phyloP scores from a whole-genome alignment of 1,140 invertebrate genomes.

The Drosophila quadrilineata region DNA sequence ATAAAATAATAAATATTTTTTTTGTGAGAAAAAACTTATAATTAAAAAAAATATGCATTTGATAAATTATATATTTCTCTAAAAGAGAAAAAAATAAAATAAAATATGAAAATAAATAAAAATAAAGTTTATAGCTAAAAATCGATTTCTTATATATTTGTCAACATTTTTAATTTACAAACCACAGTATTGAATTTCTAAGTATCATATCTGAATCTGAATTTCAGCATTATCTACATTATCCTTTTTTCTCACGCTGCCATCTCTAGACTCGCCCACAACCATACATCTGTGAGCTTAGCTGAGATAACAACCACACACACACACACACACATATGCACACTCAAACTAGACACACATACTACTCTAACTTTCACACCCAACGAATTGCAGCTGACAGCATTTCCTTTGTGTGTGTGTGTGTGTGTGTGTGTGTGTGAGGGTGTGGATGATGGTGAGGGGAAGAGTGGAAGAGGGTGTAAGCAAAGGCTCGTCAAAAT shows the following conservation, averaged over 20 bases:
- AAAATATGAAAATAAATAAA: no score
- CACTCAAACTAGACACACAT: conserved; percentile 1
- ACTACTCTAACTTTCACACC: conserved; percentile 38
- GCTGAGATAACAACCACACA: conserved; percentile 8
- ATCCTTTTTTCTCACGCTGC: neutral
- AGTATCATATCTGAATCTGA: no score
- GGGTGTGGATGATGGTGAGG: no score
- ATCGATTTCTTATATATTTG: no score
- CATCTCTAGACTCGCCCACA: conserved; percentile 14
- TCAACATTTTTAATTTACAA: no score
- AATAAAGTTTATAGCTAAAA: no score
- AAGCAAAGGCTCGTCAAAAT: conserved; percentile 28
- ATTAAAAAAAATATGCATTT: no score
- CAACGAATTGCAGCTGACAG: conserved; percentile 61
- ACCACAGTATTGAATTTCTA: no score
- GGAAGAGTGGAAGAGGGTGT: conserved; percentile 22
- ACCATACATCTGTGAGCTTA: neutral
- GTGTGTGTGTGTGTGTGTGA: conserved; percentile 6
- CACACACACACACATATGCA: neutral
- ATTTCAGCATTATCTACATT: neutral
- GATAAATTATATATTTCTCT: no score
- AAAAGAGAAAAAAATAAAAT: no score
- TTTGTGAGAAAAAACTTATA: no score
- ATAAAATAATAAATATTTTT: no score
- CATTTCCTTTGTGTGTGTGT: conserved; percentile 43